phyloP scores from a whole-genome alignment of 1,140 invertebrate species.

The Magallana gigas region DNA sequence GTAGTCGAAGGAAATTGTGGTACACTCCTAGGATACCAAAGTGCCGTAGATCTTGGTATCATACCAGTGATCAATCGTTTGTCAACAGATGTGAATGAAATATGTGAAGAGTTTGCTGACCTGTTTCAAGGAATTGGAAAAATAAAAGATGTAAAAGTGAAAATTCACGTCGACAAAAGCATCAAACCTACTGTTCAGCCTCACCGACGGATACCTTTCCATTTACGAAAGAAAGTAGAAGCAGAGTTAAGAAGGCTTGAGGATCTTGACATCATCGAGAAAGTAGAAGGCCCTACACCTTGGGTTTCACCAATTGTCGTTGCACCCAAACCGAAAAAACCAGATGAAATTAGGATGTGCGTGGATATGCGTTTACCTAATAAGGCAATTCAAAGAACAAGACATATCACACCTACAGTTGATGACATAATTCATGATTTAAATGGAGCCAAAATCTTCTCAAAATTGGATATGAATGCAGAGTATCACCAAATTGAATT shows the following conservation, averaged over 20 bases:
- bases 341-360: slow-evolving; percentile 53
- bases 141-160: slow-evolving; percentile 55
- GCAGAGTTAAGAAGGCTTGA: slow-evolving; percentile 48
- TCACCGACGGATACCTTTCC: slow-evolving; percentile 54
- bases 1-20: slow-evolving; percentile 31
- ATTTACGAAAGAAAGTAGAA: slow-evolving; percentile 52
- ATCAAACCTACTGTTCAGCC: slow-evolving; percentile 41
- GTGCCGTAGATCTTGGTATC: slow-evolving; percentile 32
- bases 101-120: slow-evolving; percentile 30
- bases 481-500: slow-evolving; percentile 61
- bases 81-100: background rate
- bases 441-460: slow-evolving; percentile 58
- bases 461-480: slow-evolving; percentile 60
- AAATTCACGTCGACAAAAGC: slow-evolving; percentile 60
- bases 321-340: slow-evolving; percentile 60
- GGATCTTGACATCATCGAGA: slow-evolving; percentile 63
- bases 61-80: background rate
- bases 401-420: slow-evolving; percentile 55
- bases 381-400: slow-evolving; percentile 54
- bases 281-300: slow-evolving; percentile 64
- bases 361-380: slow-evolving; percentile 62
- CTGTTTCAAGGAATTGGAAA: slow-evolving; percentile 57
- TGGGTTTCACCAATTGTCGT: slow-evolving; percentile 66
- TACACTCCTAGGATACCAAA: slow-evolving; percentile 33
- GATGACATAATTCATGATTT: slow-evolving; percentile 53